These are phyloP conservation scores for Enteromius unitaeniatus DNA, from an alignment of 2,797 vertebrate species.

Conservation along the genomic window DNA sequence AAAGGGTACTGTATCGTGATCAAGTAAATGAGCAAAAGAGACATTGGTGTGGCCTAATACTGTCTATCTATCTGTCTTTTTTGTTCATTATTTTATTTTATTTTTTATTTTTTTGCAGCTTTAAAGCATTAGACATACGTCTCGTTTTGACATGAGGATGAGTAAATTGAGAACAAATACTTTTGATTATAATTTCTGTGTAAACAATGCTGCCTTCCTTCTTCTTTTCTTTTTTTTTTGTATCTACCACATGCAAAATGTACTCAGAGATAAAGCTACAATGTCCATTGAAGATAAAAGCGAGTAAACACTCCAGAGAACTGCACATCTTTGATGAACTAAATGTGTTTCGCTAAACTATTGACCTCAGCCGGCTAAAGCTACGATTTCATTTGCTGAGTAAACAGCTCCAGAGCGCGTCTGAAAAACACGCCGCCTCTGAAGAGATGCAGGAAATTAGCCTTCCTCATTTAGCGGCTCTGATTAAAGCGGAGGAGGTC, in stretches of 20 bases:
- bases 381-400: slow-evolving; percentile 42
- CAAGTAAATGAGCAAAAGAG: neutral
- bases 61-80: neutral
- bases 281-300: slow-evolving; percentile 49
- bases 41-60: too few relatives aligned
- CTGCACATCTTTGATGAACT: slow-evolving; percentile 39
- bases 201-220: neutral
- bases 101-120: too few relatives aligned
- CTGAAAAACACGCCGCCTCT: slow-evolving; percentile 11
- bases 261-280: neutral
- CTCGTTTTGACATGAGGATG: neutral
- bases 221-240: neutral
- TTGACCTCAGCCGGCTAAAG: slow-evolving; percentile 45
- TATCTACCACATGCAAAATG: neutral
- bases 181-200: neutral
- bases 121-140: too few relatives aligned
- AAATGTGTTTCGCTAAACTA: slow-evolving; percentile 37
- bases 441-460: slow-evolving; percentile 36
- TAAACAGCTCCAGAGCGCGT: slow-evolving; percentile 28
- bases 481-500: slow-evolving; percentile 48
- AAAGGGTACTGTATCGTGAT: neutral
- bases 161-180: neutral
- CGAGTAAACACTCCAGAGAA: neutral
- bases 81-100: too few relatives aligned
- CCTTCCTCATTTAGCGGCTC: slow-evolving; percentile 48